Base-by-base conservation (phyloP, 2,888 invertebrate species). In the Coelogynopora nodosa region DNA sequence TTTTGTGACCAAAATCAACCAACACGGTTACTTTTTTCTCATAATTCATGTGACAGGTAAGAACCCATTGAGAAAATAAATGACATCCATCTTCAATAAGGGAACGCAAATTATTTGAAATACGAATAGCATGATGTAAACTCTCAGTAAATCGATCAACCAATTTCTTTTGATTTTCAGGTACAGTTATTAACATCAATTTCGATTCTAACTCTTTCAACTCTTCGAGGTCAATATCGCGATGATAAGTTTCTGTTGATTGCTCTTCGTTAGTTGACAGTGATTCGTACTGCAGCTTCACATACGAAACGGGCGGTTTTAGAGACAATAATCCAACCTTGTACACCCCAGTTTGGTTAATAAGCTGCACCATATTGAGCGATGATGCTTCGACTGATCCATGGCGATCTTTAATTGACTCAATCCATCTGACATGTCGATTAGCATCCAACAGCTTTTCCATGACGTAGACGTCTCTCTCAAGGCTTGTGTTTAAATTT, bases 101-200 rank as follows among this genome's bases (percentile, higher is more conserved):
- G 23, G 5, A 23, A 13, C 23, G 74, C 23, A 74, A 74, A 13
- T 74, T 5, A 2, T 74, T 74, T 23, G 74, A 74, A 74, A 74
- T 23, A n/a, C 74, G 18, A 74, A 74, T 26, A 5, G 23, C 23
- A 5, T 74, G 74, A 74, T 74, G 74, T 26, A 74, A 74, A 23
- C 23, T 13, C 23, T 74, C 27, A 13, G 27, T 74, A 74, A 74
- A 74, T 74, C 74, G 74, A 74, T 74, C 74, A 74, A 74, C 74
- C 5, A 74, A 26, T 23, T 74, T 74, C 23, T 26, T 74, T 23
- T 74, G 27, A 74, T 74, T 26, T 74, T 74, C 74, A 23, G 10
- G 90, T 87, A 90, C 90, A 81, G 90, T 90, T 0, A 91, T 90
- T 84, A 91, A 86, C 90, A 90, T 90, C 67, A 91, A 89, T 84